A percentile compares a stretch with the other conserved stretches of the same genome.
Conservation (phyloP, 2,113 vertebrate genomes). For the Cyphomyrus discorhynchus region DNA sequence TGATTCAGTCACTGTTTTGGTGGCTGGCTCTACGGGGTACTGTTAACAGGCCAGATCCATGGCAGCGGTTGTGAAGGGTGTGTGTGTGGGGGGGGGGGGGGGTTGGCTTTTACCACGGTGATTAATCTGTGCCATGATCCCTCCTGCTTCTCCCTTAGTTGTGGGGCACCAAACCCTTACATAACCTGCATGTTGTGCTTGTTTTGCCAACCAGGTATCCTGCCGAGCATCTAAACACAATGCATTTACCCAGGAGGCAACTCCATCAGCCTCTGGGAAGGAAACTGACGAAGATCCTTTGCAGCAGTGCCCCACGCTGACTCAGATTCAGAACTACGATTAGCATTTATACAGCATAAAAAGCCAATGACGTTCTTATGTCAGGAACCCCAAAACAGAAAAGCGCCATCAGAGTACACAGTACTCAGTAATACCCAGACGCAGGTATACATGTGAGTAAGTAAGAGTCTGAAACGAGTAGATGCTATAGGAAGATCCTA, state of each 20-base stretch:
- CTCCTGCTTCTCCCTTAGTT: not conserved
- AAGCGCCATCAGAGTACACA: not conserved
- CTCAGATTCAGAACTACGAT: not conserved
- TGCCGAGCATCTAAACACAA: not conserved
- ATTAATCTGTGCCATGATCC: not conserved
- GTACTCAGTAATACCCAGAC: not conserved
- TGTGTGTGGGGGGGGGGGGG: too few species aligned
- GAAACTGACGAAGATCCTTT: not conserved
- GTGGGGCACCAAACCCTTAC: not conserved
- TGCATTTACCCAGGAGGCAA: not conserved
- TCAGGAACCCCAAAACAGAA: not conserved
- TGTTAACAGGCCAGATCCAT: not conserved
- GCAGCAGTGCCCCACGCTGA: not conserved
- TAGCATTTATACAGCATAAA: not conserved
- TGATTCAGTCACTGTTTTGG: not conserved
- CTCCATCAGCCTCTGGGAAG: not conserved
- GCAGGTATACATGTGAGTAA: not conserved
- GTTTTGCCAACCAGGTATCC: not conserved
- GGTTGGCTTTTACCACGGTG: not conserved
- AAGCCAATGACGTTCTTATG: not conserved
- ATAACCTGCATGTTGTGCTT: not conserved
- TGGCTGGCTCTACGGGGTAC: not conserved
- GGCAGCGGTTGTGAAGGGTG: not conserved
- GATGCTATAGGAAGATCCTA: not conserved
- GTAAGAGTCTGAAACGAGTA: not conserved